These are phyloP conservation scores for Grallaria varia DNA, from an alignment of 2,113 vertebrate genomes.

Conservation along the genomic window DNA sequence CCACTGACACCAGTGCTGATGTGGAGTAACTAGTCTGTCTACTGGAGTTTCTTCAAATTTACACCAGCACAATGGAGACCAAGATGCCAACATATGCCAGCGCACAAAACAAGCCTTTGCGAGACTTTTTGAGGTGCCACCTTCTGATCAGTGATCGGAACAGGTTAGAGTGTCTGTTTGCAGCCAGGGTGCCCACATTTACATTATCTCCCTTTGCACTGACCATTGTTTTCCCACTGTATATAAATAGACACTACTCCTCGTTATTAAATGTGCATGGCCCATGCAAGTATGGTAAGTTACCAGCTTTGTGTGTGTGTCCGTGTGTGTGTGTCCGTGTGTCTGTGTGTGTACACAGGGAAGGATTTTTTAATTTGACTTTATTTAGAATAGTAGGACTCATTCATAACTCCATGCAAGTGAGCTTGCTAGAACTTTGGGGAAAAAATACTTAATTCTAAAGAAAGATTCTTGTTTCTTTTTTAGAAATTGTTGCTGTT, in stretches of 20 bases:
- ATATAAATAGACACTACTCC: constrained; percentile 5
- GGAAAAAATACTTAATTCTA: not conserved
- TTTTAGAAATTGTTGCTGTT: constrained; percentile 36
- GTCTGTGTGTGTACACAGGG: not conserved
- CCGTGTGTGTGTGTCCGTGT: not conserved
- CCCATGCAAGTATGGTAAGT: constrained; percentile 62
- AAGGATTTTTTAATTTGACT: not conserved
- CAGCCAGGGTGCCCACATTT: not conserved
- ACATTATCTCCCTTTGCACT: not conserved
- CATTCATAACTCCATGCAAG: not conserved
- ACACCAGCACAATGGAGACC: not conserved
- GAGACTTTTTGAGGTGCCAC: not conserved
- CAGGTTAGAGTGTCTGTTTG: constrained; percentile 18
- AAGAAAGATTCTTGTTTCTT: not conserved
- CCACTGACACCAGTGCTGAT: not conserved
- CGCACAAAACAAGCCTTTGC: not conserved
- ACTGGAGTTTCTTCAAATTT: not conserved
- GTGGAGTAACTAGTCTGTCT: not conserved
- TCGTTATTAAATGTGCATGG: not conserved
- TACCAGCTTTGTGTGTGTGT: not conserved
- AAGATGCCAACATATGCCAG: not conserved
- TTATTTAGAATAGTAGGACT: not conserved
- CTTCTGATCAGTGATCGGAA: not conserved
- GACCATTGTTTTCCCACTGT: constrained; percentile 42
- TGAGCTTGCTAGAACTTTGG: not conserved